phyloP scores from a whole-genome alignment of 2,797 vertebrate species.

The Prionace glauca region DNA sequence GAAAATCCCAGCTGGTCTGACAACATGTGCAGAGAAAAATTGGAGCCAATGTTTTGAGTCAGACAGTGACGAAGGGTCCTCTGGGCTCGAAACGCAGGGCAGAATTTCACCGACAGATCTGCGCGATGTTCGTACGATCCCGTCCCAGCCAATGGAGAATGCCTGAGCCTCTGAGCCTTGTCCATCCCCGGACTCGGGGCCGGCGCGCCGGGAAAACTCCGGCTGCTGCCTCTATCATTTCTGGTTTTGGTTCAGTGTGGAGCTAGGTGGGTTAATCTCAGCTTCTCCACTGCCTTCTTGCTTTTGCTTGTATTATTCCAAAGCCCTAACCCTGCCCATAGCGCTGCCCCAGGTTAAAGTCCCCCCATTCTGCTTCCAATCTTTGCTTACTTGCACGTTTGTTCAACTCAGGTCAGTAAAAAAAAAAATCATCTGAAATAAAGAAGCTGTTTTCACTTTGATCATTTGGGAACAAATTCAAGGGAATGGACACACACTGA shows the following conservation, averaged over 20 bases:
- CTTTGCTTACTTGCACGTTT: neutral
- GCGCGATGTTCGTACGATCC: no score
- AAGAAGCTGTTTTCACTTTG: neutral
- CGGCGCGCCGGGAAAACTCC: no score
- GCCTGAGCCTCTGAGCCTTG: no score
- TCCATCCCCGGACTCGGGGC: no score
- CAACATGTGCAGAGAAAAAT: no score
- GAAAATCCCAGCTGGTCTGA: no score
- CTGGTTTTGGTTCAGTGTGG: neutral
- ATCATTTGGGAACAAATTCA: neutral
- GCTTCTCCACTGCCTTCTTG: neutral
- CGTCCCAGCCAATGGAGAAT: no score
- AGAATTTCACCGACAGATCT: no score
- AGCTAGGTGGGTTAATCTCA: neutral
- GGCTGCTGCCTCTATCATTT: no score
- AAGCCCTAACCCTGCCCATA: neutral
- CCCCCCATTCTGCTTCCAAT: neutral
- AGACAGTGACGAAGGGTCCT: no score
- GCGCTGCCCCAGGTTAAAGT: neutral
- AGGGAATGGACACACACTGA: neutral
- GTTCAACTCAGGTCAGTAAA: neutral
- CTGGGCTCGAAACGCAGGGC: no score
- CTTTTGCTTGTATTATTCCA: neutral
- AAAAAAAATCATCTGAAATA: neutral
- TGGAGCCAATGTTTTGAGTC: no score